These are phyloP conservation scores for Oreonectes daqikongensis DNA, from an alignment of 2,797 vertebrate genomes.

Conservation along the genomic window DNA sequence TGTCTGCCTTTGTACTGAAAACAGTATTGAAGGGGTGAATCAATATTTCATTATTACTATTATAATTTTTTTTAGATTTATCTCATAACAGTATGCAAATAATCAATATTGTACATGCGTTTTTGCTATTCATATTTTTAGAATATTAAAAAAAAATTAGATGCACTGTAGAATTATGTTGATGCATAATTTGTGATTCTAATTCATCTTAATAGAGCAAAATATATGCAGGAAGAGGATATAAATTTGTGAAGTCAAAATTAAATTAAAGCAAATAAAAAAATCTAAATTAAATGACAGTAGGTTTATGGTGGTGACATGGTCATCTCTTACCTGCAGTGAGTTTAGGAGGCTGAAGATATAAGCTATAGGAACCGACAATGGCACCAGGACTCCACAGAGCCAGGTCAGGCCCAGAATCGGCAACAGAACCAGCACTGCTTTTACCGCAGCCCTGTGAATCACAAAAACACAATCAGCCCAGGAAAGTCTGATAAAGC, in stretches of 20 bases:
- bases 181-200: no score
- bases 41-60: background rate
- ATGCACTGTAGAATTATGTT: no score
- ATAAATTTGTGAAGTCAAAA: no score
- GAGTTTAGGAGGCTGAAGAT: constrained; percentile 83
- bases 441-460: constrained; percentile 79
- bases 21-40: background rate
- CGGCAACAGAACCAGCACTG: constrained; percentile 79
- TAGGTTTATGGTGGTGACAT: background rate
- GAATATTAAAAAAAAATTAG: no score
- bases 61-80: background rate
- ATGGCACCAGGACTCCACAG: constrained; percentile 79
- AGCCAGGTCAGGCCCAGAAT: constrained; percentile 84
- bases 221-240: no score
- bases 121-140: background rate
- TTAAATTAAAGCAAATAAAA: no score
- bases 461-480: constrained; percentile 36
- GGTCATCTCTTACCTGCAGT: constrained; percentile 73
- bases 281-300: background rate
- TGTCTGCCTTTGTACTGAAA: background rate
- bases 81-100: background rate
- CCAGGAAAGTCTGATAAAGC: constrained; percentile 26
- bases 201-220: no score
- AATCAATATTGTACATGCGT: background rate
- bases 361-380: constrained; percentile 80